Percentiles rank a stretch among this genome's conserved stretches.
Evolutionary conservation across 2,797 vertebrate species (phyloP).

Genomic region (Parauchenoglanis ngamensis): DNA sequence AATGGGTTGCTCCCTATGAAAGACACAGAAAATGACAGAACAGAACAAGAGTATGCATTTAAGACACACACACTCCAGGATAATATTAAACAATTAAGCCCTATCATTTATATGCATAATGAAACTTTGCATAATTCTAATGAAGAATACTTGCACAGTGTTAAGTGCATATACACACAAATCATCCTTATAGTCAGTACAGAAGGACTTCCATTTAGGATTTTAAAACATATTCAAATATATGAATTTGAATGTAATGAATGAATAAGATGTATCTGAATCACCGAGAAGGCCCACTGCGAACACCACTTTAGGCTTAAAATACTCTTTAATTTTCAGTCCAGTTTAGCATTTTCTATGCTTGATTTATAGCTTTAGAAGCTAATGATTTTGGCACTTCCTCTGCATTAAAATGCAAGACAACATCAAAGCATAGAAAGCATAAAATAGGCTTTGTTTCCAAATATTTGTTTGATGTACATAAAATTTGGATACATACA

Average conservation of each 20-base stretch:
- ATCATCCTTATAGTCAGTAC: neutral
- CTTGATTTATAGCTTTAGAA: neutral
- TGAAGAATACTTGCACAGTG: neutral
- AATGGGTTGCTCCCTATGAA: constrained; percentile 91
- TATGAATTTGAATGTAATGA: neutral
- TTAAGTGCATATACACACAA: neutral
- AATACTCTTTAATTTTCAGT: neutral
- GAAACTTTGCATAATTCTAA: neutral
- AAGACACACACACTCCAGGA: neutral
- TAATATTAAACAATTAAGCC: neutral
- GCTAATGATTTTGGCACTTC: neutral
- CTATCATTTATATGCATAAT: constrained; percentile 1
- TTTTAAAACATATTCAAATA: neutral
- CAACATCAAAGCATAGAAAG: neutral
- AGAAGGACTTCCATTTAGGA: neutral
- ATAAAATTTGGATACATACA: neutral
- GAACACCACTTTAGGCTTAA: neutral
- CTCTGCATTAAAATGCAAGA: neutral
- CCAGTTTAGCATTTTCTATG: neutral
- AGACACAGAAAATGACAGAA: constrained; percentile 31
- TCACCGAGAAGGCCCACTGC: neutral
- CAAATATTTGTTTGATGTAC: neutral
- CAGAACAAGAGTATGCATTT: neutral
- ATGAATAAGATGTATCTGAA: neutral
- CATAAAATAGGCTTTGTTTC: neutral